A percentile compares a stretch with the other conserved stretches of the same genome.
Evolutionary conservation across 2,888 invertebrate genomes (phyloP).

Genomic region (Caenorhabditis imperialis): DNA sequence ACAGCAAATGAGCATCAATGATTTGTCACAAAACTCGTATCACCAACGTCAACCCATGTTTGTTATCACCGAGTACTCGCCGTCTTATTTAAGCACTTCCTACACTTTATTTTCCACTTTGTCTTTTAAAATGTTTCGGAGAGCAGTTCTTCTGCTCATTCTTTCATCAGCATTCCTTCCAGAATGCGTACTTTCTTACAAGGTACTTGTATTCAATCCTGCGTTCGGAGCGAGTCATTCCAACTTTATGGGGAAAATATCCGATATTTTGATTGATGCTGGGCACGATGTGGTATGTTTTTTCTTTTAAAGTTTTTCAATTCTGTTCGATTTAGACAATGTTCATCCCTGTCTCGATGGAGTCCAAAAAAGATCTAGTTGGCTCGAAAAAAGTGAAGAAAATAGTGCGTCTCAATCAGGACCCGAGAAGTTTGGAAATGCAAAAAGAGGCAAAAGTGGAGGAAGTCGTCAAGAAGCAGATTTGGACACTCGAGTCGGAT

Average conservation of each 20-base stretch:
- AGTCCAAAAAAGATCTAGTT: slow-evolving; percentile 19
- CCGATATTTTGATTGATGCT: slow-evolving; percentile 52
- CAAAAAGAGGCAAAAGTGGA: neutral
- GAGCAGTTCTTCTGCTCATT: no score
- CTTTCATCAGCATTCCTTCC: no score
- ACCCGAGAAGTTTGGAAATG: slow-evolving; percentile 15
- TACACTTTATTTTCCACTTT: no score
- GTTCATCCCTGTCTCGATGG: slow-evolving; percentile 25
- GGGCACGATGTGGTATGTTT: slow-evolving; percentile 59
- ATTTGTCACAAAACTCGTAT: no score
- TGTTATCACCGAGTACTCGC: no score
- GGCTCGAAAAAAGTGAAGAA: slow-evolving; percentile 46
- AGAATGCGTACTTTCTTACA: no score
- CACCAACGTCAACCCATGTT: no score
- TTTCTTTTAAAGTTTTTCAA: no score
- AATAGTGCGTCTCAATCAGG: slow-evolving; percentile 16
- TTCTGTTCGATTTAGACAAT: slow-evolving; percentile 19
- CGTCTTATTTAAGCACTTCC: no score
- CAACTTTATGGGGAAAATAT: slow-evolving; percentile 52
- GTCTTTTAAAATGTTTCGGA: no score
- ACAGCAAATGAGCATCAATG: no score
- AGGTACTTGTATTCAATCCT: slow-evolving; percentile 54
- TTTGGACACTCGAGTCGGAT: slow-evolving; percentile 21
- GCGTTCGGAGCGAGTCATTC: slow-evolving; percentile 50
- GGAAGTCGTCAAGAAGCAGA: slow-evolving; percentile 9